Base-by-base conservation (phyloP, 2,888 invertebrate species). In the Drosophila suboccidentalis region DNA sequence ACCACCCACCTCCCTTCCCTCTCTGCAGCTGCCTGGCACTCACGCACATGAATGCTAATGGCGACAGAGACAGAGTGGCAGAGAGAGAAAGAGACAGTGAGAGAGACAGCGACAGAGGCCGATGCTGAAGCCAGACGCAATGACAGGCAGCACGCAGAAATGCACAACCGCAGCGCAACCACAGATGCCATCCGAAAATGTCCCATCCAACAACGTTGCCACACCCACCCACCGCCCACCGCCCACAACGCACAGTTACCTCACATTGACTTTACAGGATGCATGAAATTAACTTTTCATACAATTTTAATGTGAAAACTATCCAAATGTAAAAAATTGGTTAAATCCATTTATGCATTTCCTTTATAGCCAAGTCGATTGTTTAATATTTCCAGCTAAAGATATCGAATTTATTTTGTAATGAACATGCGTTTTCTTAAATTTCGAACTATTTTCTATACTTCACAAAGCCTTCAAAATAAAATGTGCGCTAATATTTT, bases 21-120 rank as follows among this genome's bases (percentile, higher is more conserved):
- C 29, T 36, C 64, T 44, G 19, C 46, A 39, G 32, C 41, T 41
- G 47, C 36, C 39, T 55, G 58, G 59, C 44, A 60, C 58, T 65
- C 80, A 84, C 87, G 84, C 84, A 88, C 70, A 80, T 90, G 90
- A 82, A 84, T 90, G 78, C 90, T 90, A 84, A 84, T 84, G 89
- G 69, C 63, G 43, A 19, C 50, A 58, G 58, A 41, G 62, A 9
- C 15, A 22, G 5, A 11, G 26, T 0, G 6, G n/a, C 6, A 36
- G 36, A n/a, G 36, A 6, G 5, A 11, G 53, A 34, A 1, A 22
- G 34, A 3, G 34, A 3, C 15, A n/a, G 39, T 13, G 22, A 26
- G 2, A 38, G 22, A 3, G 59, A n/a, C 19, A 13, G 41, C 41
- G 76, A 53, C 57, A 49, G 53, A 60, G 59, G 22, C 47, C 29